Conservation (phyloP, 23 tunicate genomes). For the Ciona savignyi region DNA sequence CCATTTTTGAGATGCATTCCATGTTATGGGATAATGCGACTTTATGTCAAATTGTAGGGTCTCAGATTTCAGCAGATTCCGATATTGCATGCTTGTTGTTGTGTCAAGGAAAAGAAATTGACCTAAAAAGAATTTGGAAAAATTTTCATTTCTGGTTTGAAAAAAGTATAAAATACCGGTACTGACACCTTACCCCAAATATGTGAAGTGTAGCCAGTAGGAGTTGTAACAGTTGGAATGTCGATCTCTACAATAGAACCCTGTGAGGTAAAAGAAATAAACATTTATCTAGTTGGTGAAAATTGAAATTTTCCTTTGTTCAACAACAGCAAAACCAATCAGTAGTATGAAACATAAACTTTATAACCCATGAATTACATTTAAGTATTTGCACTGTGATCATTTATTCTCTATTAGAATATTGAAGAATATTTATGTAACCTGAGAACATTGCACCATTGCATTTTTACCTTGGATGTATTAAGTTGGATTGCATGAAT, state of each 20-base stretch:
- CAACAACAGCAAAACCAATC: no score
- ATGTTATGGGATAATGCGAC: conserved; percentile 49
- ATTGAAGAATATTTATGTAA: no score
- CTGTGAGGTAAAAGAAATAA: conserved; percentile 7
- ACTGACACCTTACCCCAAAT: conserved; percentile 6
- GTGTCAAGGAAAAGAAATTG: conserved; percentile 53
- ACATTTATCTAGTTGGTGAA: neutral
- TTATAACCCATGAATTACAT: no score
- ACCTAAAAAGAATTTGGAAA: conserved; percentile 51
- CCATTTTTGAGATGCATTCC: conserved; percentile 63
- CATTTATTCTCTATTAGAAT: no score
- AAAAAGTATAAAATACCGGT: no score
- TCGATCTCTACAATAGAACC: conserved; percentile 69
- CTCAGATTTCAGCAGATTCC: conserved; percentile 57
- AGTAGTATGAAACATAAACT: no score
- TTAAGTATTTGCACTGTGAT: no score
- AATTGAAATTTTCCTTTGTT: no score
- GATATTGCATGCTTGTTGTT: conserved; percentile 54
- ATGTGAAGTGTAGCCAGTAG: conserved; percentile 50
- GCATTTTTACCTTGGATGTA: conserved; percentile 44
- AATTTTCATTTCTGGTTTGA: no score
- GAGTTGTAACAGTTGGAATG: conserved; percentile 44
- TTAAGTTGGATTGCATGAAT: conserved; percentile 42
- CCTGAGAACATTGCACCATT: no score
- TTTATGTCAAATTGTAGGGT: conserved; percentile 53